phyloP scores from a whole-genome alignment of 1,140 invertebrate species.

The Galleria mellonella region DNA sequence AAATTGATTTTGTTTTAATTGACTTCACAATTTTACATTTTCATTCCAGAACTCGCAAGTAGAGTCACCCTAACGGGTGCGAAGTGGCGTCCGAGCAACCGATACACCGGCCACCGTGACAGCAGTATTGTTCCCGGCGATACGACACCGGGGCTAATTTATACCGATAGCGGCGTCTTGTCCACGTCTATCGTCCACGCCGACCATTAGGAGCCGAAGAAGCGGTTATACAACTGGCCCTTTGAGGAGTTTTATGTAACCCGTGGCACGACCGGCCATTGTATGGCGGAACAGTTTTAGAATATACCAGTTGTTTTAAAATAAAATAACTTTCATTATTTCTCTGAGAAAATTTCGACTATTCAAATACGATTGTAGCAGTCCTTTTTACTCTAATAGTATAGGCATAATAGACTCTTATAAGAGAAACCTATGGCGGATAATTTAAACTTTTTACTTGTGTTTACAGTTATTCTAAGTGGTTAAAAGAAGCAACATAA shows the following conservation, averaged over 20 bases:
- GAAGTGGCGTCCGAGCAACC: slow-evolving; percentile 49
- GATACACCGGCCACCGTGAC: slow-evolving; percentile 63
- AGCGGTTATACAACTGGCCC: no score
- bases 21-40: no score
- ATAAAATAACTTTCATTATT: no score
- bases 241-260: no score
- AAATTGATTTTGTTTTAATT: no score
- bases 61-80: slow-evolving; percentile 18
- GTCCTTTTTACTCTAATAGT: no score
- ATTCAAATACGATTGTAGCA: no score
- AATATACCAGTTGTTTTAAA: no score
- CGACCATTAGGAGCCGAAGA: slow-evolving; percentile 7
- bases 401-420: no score
- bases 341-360: no score
- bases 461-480: neutral
- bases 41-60: neutral
- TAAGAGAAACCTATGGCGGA: neutral
- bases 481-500: neutral
- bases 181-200: slow-evolving; percentile 33
- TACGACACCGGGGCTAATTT: slow-evolving; percentile 63
- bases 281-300: no score
- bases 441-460: neutral
- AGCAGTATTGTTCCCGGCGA: slow-evolving; percentile 61
- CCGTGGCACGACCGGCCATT: no score
- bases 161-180: slow-evolving; percentile 63